Evolutionary conservation across 2,113 vertebrate genomes (phyloP).

Genomic region (Sialia sialis): DNA sequence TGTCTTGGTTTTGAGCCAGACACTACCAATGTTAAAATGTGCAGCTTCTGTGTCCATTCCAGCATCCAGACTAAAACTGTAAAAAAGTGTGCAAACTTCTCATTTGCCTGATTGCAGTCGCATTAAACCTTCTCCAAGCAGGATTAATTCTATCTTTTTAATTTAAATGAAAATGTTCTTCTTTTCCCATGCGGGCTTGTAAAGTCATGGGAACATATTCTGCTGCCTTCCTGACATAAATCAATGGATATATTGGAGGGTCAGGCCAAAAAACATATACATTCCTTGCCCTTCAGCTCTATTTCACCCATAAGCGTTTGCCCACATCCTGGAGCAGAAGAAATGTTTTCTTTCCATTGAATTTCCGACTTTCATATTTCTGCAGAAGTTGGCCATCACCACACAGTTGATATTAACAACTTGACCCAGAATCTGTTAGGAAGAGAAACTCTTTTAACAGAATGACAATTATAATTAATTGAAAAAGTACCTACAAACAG

Average conservation of each 20-base stretch:
- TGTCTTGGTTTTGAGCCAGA: conserved; percentile 4
- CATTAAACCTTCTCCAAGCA: background rate
- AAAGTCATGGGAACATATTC: conserved; percentile 47
- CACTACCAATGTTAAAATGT: background rate
- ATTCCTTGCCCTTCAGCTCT: conserved; percentile 46
- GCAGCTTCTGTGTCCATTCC: background rate
- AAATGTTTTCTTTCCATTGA: conserved; percentile 38
- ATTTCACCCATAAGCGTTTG: conserved; percentile 13
- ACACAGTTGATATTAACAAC: conserved; percentile 13
- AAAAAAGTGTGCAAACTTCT: background rate
- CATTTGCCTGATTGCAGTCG: background rate
- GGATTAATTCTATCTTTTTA: conserved; percentile 10
- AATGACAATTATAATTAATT: background rate
- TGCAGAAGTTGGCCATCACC: background rate
- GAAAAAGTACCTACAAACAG: background rate
- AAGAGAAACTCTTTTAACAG: background rate
- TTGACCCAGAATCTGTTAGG: background rate
- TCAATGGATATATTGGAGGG: conserved; percentile 13
- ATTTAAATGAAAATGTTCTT: conserved; percentile 21
- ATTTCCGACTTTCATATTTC: conserved; percentile 29
- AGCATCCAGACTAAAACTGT: background rate
- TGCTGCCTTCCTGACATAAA: conserved; percentile 49
- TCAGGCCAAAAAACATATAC: conserved; percentile 26
- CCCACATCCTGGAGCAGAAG: conserved; percentile 39
- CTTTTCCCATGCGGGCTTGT: background rate